Conservation (phyloP, 1,140 invertebrate genomes). For the Lasaia peninsularis region DNA sequence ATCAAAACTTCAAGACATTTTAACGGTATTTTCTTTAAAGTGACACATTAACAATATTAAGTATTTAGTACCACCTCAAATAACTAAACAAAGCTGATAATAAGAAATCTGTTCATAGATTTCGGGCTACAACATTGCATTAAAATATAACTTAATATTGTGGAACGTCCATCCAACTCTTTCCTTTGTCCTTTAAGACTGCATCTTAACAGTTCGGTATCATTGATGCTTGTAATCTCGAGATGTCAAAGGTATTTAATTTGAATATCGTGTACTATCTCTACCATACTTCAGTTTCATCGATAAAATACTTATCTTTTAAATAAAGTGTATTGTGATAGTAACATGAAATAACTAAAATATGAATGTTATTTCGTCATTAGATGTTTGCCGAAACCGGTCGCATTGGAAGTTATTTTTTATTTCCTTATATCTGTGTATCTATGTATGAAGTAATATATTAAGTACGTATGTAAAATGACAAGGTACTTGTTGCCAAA, state of each 20-base stretch:
- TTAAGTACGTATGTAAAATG: too few species aligned
- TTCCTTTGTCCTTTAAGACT: conserved; percentile 43
- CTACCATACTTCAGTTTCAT: conserved; percentile 60
- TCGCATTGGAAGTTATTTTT: not conserved
- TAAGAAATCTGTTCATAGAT: too few species aligned
- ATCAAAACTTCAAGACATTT: too few species aligned
- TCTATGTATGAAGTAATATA: too few species aligned
- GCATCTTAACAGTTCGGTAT: conserved; percentile 48
- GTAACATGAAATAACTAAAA: conserved; percentile 29
- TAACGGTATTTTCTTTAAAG: too few species aligned
- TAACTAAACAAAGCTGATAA: too few species aligned
- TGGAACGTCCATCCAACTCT: conserved; percentile 40
- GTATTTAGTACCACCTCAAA: too few species aligned
- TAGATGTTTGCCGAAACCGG: not conserved
- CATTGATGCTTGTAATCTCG: conserved; percentile 69
- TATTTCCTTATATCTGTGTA: too few species aligned
- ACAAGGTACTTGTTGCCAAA: too few species aligned
- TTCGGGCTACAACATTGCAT: too few species aligned
- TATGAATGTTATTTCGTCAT: conserved; percentile 25
- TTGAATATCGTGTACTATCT: conserved; percentile 72
- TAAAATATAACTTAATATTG: too few species aligned
- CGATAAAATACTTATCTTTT: conserved; percentile 55
- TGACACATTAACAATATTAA: too few species aligned
- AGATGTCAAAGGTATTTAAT: conserved; percentile 75
- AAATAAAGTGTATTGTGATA: conserved; percentile 31